Conservation (phyloP, 2,888 invertebrate species). For the Lithophane leautieri region DNA sequence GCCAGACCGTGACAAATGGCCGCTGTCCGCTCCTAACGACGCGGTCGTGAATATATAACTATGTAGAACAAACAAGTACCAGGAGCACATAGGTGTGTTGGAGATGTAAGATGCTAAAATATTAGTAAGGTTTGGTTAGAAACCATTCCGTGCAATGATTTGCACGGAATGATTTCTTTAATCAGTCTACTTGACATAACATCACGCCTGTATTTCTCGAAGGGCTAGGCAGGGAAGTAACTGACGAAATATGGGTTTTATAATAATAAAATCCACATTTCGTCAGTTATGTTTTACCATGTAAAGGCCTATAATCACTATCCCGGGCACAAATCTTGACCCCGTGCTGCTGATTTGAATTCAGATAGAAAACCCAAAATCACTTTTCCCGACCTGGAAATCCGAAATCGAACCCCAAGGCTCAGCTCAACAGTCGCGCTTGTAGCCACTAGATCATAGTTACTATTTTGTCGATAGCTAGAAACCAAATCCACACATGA, state of each 20-base stretch:
- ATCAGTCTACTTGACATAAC: neutral
- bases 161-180: too few relatives aligned
- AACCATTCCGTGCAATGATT: too few relatives aligned
- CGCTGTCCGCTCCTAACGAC: slow-evolving; percentile 55
- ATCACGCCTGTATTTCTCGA: too few relatives aligned
- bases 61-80: slow-evolving; percentile 22
- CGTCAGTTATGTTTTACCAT: neutral
- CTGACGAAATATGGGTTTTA: too few relatives aligned
- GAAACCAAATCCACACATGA: neutral
- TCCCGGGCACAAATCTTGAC: too few relatives aligned
- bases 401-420: too few relatives aligned
- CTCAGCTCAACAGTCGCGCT: too few relatives aligned
- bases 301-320: neutral
- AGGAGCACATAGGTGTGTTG: slow-evolving; percentile 29
- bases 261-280: too few relatives aligned
- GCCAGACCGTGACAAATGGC: slow-evolving; percentile 51
- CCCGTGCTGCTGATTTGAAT: too few relatives aligned
- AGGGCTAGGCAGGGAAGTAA: neutral
- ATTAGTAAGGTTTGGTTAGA: neutral
- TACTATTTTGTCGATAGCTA: neutral
- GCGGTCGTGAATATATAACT: slow-evolving; percentile 56
- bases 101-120: slow-evolving; percentile 11
- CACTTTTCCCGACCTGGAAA: too few relatives aligned
- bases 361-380: neutral
- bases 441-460: neutral